Evolutionary conservation across 2,113 vertebrate species (phyloP).

Genomic region (Agapornis roseicollis): DNA sequence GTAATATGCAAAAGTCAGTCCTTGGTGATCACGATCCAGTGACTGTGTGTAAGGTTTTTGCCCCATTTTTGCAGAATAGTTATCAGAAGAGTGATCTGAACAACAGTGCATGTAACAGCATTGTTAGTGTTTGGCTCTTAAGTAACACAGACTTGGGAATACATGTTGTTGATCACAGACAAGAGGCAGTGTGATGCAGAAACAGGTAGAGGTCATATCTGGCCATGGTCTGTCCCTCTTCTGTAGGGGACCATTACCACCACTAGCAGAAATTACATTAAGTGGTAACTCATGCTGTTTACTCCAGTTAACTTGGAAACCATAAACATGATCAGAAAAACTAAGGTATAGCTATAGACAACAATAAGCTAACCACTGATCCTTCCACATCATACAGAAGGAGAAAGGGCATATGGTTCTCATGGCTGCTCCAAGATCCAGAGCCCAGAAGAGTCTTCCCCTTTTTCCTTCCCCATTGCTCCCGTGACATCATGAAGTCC

Average conservation of each 20-base stretch:
- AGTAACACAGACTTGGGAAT: background rate
- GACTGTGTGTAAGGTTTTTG: background rate
- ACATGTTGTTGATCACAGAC: background rate
- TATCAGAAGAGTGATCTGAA: background rate
- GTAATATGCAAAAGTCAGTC: accelerated
- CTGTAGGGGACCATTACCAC: background rate
- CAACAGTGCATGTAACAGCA: background rate
- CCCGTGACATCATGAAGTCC: background rate
- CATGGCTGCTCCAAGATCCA: background rate
- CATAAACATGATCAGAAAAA: background rate
- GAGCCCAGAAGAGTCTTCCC: background rate
- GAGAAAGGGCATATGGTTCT: background rate
- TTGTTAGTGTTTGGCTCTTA: background rate
- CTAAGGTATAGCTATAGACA: background rate
- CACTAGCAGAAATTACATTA: background rate
- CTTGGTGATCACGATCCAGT: background rate
- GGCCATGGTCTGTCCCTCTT: accelerated
- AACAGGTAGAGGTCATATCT: background rate
- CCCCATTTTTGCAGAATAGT: background rate
- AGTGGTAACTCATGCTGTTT: background rate
- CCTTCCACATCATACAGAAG: background rate
- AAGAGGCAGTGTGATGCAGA: background rate
- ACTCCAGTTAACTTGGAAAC: background rate
- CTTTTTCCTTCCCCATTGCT: background rate
- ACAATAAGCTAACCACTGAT: background rate